Conservation (phyloP, 2,113 vertebrate genomes). For the Brachyhypopomus occidentalis region DNA sequence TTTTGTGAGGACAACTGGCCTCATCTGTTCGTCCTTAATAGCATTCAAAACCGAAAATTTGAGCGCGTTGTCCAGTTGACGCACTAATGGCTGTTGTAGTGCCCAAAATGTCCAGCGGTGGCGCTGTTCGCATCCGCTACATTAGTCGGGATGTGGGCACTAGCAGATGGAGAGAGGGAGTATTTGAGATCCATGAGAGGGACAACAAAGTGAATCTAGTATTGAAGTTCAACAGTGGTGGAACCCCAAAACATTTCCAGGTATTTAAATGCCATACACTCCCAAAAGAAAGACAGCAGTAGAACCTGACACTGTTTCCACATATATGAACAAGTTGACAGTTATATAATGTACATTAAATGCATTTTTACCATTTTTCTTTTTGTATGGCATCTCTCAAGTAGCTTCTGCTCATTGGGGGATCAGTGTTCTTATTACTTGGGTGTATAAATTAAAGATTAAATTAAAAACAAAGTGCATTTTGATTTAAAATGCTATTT, state of each 20-base stretch:
- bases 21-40: conserved; percentile 13
- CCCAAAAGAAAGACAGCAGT: too few relatives aligned
- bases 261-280: conserved; percentile 64
- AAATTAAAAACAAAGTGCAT: background rate
- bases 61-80: conserved; percentile 46
- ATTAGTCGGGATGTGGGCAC: conserved; percentile 85
- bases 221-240: conserved; percentile 88
- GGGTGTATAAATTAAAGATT: too few relatives aligned
- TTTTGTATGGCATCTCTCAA: too few relatives aligned
- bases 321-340: too few relatives aligned
- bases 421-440: too few relatives aligned
- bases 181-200: conserved; percentile 94
- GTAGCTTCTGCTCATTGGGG: too few relatives aligned
- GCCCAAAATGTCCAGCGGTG: conserved; percentile 86
- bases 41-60: conserved; percentile 35
- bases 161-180: conserved; percentile 94
- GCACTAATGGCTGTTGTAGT: conserved; percentile 67
- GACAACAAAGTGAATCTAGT: conserved; percentile 90
- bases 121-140: conserved; percentile 78
- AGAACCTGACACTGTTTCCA: too few relatives aligned
- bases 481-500: background rate
- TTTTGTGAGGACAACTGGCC: conserved; percentile 18
- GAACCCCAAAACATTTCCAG: conserved; percentile 86
- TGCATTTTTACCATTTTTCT: too few relatives aligned
- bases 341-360: too few relatives aligned